Evolutionary conservation across 2,797 vertebrate species (phyloP), one percentile per base, ranked within the genome.

Genomic region (Sebastolobus altivelis): DNA sequence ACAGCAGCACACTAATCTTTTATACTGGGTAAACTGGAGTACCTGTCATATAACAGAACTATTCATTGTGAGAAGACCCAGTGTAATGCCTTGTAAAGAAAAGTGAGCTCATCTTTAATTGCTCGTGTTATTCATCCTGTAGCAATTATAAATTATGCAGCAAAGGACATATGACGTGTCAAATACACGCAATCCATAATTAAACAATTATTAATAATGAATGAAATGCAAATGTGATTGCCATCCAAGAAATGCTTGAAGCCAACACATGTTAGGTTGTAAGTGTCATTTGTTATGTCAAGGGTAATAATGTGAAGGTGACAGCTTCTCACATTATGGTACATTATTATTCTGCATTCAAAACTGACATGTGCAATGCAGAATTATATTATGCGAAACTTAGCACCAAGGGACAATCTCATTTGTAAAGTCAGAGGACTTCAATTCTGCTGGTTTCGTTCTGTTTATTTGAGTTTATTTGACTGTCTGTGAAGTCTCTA

Each of bases 101-200:
- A 76, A 56, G 62, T 68, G 38, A 75, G 38, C 46, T 43, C 2
- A 37, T 81, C 35, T 72, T 12, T 68, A 58, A 72, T 80, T n/a
- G 10, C 40, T 62, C 9, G 10, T 18, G 18, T 67, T 62, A 55
- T 80, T 68, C 16, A 66, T 84, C 16, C 38, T 38, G 18, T 37
- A 12, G 56, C 4, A 70, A 43, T 65, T 54, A 13, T 78, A 46
- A 88, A 85, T 85, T 20, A 90, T 83, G 67, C 43, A 81, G 25
- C 3, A 10, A 4, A 14, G 75, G 69, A 72, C 70, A 85, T 35
- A 74, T 72, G 52, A 77, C 69, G 60, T 72, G 62, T 79, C 63
- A 79, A 43, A 75, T n/a, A 54, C 14, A 68, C 72, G 13, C 6
- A 25, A 77, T 85, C 37, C 56, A 80, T 80, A 74, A 80, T 78